A percentile compares a stretch with the other conserved stretches of the same genome.
phyloP scores from a whole-genome alignment of 2,113 vertebrate species.

The Brachypodius melanocephalos region DNA sequence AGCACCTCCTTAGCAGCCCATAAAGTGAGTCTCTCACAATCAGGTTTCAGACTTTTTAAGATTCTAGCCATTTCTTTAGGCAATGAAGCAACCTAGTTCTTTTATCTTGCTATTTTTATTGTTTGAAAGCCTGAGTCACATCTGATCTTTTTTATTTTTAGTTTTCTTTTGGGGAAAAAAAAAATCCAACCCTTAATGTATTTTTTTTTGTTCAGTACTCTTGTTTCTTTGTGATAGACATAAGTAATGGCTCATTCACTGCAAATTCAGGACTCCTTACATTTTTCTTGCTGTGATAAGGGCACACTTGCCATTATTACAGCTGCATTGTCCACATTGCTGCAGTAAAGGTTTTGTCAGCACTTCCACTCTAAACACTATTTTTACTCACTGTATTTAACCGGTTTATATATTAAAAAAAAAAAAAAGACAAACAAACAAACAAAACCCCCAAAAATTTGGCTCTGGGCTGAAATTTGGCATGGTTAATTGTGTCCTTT shows the following conservation, averaged over 20 bases:
- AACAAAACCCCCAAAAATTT: not conserved
- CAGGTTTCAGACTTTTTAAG: constrained; percentile 49
- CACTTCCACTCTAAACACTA: constrained; percentile 15
- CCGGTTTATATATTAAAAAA: not conserved
- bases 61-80: constrained; percentile 57
- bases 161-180: not conserved
- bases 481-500: not conserved
- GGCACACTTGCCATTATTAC: constrained; percentile 29
- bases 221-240: constrained; percentile 56
- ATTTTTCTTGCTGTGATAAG: constrained; percentile 55
- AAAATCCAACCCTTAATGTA: not conserved
- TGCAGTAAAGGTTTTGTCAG: constrained; percentile 54
- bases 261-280: constrained; percentile 49
- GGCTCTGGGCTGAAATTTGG: not conserved
- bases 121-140: constrained; percentile 59
- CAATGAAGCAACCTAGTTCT: constrained; percentile 57
- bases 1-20: constrained; percentile 61
- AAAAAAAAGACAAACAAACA: too few relatives aligned
- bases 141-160: constrained; percentile 66
- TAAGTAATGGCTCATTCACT: constrained; percentile 56
- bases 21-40: constrained; percentile 47
- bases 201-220: constrained; percentile 28
- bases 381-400: constrained; percentile 34
- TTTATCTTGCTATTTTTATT: constrained; percentile 57
- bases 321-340: constrained; percentile 31